Evolutionary conservation across 2,888 invertebrate species (phyloP), one percentile per base, ranked within the genome.

Genomic region (Caenorhabditis sinica): DNA sequence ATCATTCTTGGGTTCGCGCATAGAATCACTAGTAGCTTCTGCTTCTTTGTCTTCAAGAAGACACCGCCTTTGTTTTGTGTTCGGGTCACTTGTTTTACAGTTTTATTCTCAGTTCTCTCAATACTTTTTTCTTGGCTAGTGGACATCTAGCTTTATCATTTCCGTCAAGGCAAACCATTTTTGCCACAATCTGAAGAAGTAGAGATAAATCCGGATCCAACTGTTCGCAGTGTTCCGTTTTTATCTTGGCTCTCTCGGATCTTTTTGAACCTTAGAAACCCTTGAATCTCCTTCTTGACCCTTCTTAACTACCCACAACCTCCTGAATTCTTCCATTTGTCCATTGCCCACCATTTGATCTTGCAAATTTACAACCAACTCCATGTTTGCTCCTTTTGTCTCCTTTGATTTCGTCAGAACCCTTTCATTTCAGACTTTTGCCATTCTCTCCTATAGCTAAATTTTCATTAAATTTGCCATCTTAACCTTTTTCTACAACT

Each of bases 1-100:
- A 28, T 79, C 65, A 53, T 58, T 72, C 61, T 72, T 60, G 53
- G 49, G 30, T 69, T 30, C 28, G 66, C 43, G 40, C 66, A 49
- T 8, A 40, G 30, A 40, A 40, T 28, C n/a, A n/a, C n/a, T 2
- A 63, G 63, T 20, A 33, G 20, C 51, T 68, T 68, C 56, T 20
- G 3, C 68, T 33, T 58, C 56, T 68, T 76, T 58, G 45, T 68
- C 53, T 69, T 53, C 20, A n/a, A 49, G 23, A 49, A 20, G 23
- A 13, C 36, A 28, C 2, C 33, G 65, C 8, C 75, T 58, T 75
- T 75, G 75, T 75, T 30, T 56, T 68, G 45, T 66, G 65, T 76
- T 76, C 76, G 68, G 76, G 69, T 69, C 36, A 63, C 51, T 61
- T 74, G 51, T 43, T 43, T 51, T 40, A 20, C 53, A 30, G 36